Evolutionary conservation across 2,888 invertebrate species (phyloP).

Genomic region (Leptopilina myrica): DNA sequence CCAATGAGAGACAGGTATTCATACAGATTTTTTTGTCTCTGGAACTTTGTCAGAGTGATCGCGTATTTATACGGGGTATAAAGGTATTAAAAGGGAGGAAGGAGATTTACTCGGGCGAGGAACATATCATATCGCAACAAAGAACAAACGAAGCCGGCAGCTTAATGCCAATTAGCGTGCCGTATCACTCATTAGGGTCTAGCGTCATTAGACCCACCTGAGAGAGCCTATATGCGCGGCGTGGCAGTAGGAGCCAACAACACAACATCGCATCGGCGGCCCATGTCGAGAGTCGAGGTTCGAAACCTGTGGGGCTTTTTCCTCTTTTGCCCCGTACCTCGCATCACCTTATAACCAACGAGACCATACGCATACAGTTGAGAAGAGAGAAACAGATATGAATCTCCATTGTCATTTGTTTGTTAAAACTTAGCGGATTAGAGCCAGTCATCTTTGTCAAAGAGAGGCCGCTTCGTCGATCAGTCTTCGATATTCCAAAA

Average conservation of each 20-base stretch:
- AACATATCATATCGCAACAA: slow-evolving; percentile 43
- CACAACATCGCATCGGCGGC: slow-evolving; percentile 51
- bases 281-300: slow-evolving; percentile 46
- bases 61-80: background rate
- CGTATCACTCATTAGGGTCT: slow-evolving; percentile 70
- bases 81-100: slow-evolving; percentile 21
- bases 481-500: slow-evolving; percentile 52
- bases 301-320: slow-evolving; percentile 43
- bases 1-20: background rate
- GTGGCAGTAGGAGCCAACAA: slow-evolving; percentile 46
- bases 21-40: background rate
- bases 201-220: slow-evolving; percentile 72
- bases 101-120: slow-evolving; percentile 39
- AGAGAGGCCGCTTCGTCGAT: slow-evolving; percentile 68
- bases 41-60: slow-evolving; percentile 1
- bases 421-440: slow-evolving; percentile 71
- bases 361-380: slow-evolving; percentile 30
- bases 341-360: slow-evolving; percentile 41
- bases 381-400: slow-evolving; percentile 56
- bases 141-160: slow-evolving; percentile 57
- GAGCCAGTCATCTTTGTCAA: slow-evolving; percentile 74
- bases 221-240: slow-evolving; percentile 44
- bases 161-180: slow-evolving; percentile 74
- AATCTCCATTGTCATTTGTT: slow-evolving; percentile 76
- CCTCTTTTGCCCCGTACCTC: slow-evolving; percentile 36